Evolutionary conservation across 2,888 invertebrate species (phyloP).

Genomic region (Nomada flava): DNA sequence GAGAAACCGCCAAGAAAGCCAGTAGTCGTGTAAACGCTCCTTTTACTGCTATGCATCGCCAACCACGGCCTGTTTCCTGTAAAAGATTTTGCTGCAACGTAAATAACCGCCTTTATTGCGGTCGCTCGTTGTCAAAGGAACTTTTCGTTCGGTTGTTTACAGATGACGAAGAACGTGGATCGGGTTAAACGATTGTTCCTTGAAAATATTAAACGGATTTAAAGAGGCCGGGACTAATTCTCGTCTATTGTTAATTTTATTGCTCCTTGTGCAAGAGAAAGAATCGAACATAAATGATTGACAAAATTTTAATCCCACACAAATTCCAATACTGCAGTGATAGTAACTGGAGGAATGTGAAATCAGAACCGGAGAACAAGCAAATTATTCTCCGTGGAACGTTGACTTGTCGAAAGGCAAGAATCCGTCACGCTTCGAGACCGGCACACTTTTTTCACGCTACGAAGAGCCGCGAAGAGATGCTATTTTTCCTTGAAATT

Average conservation of each 20-base stretch:
- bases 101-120: slow-evolving; percentile 26
- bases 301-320: background rate
- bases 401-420: background rate
- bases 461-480: background rate
- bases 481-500: slow-evolving; percentile 12
- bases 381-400: slow-evolving; percentile 16
- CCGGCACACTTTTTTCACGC: background rate
- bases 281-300: background rate
- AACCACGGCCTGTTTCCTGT: slow-evolving; percentile 20
- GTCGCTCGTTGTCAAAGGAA: slow-evolving; percentile 31
- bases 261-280: background rate
- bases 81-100: slow-evolving; percentile 37
- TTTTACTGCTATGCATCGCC: slow-evolving; percentile 14
- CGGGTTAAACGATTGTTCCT: slow-evolving; percentile 6
- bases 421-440: no score
- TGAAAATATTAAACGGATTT: slow-evolving; percentile 19
- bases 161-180: background rate
- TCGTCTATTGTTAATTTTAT: background rate
- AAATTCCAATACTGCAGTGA: background rate
- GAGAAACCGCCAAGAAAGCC: slow-evolving; percentile 13
- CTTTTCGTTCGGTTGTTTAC: slow-evolving; percentile 35
- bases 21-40: slow-evolving; percentile 32
- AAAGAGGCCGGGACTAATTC: background rate
- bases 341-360: slow-evolving; percentile 3
- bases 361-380: background rate